Evolutionary conservation across 2,888 invertebrate genomes (phyloP), one percentile per base, ranked within the genome.

Genomic region (Xestia rhomboidea): DNA sequence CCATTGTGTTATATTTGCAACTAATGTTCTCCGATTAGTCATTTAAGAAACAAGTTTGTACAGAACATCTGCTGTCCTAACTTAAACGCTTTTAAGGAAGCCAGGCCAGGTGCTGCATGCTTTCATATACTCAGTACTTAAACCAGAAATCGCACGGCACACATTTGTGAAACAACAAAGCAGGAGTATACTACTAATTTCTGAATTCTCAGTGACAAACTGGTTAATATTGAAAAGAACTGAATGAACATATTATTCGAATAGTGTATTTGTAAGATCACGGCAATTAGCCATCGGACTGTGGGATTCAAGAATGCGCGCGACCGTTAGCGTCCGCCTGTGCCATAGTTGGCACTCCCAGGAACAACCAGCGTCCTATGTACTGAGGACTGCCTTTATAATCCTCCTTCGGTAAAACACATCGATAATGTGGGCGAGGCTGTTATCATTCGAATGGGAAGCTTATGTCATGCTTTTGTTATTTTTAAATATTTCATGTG

Each of bases 281-380:
- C 90, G 91, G 93, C 94, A 96, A 96, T 96, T 96, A 96, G 94
- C 92, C 90, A 92, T 92, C 89, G 90, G 88, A 87, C 80, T 88
- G 88, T 86, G 81, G 88, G 90, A 89, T 89, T 90, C 91, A 87
- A 81, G 93, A 94, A 96, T 96, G 96, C 93, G 94, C 91, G 90
- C 94, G 88, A 95, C 96, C 96, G 96, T 96, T 96, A 96, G 92
- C 86, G 93, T 95, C 95, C 96, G 96, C 94, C 93, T 92, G 87
- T 85, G 88, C 94, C 94, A 85, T 94, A 95, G 93, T 93, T 93
- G 93, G 93, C 93, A 92, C 91, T 92, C 92, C 91, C 90, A 89
- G 82, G 85, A 88, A 88, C 86, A 83, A 84, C 88, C 77, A 84
- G 67, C 49, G 64, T 64, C 64, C 73, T 80, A 73, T 68, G 79